Conservation (phyloP, 1,140 invertebrate genomes). For the Augochlora pura region DNA sequence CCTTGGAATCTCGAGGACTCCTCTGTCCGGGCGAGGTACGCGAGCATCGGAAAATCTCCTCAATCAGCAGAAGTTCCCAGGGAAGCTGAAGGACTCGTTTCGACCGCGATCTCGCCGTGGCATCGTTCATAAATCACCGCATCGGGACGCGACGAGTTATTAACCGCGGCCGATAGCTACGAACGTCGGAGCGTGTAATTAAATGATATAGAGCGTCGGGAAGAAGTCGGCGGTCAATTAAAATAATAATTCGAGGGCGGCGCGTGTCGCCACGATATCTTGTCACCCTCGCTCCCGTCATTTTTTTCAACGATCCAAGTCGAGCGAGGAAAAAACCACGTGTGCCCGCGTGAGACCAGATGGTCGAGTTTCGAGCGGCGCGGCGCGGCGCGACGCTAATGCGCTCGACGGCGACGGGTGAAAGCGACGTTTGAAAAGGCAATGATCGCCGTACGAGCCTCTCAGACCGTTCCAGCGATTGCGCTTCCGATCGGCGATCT, state of each 20-base stretch:
- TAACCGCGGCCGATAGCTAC: not conserved
- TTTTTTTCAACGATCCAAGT: not conserved
- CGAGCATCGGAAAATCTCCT: too few relatives aligned
- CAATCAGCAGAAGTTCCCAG: not conserved
- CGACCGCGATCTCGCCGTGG: too few relatives aligned
- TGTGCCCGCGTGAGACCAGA: too few relatives aligned
- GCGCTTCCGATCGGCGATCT: not conserved
- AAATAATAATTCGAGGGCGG: not conserved
- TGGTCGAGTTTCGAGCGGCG: too few relatives aligned
- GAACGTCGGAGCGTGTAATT: not conserved
- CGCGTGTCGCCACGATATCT: too few relatives aligned
- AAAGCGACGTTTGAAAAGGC: conserved; percentile 17
- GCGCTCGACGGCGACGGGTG: conserved; percentile 21
- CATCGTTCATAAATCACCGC: not conserved
- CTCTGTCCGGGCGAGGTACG: too few relatives aligned
- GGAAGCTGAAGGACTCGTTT: conserved; percentile 22
- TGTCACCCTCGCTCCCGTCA: too few relatives aligned
- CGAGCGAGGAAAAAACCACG: not conserved
- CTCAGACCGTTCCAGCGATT: not conserved
- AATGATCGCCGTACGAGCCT: conserved; percentile 10
- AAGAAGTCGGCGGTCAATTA: not conserved
- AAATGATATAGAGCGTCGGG: not conserved
- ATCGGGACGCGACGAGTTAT: not conserved
- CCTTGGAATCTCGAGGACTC: too few relatives aligned
- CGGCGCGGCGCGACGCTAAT: too few relatives aligned